phyloP scores from a whole-genome alignment of 1,140 invertebrate genomes.

The Zaprionus capensis region DNA sequence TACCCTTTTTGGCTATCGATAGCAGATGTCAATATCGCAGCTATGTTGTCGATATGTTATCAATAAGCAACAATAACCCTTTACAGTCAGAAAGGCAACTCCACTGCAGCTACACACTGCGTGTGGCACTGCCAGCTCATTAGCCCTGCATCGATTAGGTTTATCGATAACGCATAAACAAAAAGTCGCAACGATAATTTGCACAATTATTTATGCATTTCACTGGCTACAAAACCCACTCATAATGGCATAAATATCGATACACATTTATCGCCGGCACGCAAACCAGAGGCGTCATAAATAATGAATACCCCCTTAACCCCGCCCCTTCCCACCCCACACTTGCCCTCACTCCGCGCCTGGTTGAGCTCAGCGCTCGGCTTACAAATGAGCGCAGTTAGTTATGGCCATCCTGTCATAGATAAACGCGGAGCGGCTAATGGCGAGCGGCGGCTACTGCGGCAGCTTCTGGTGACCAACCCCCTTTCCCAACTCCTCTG shows the following conservation, averaged over 20 bases:
- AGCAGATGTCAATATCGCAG: neutral
- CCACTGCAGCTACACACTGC: neutral
- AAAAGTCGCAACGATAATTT: conserved; percentile 2
- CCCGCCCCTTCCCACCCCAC: neutral
- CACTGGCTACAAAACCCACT: conserved; percentile 20
- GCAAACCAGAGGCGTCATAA: conserved; percentile 33
- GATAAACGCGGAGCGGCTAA: conserved; percentile 48
- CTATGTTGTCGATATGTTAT: conserved; percentile 1
- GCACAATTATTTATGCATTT: conserved; percentile 1
- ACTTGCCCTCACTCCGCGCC: neutral
- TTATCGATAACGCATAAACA: conserved; percentile 17
- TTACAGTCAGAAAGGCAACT: neutral
- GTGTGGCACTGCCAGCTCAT: neutral
- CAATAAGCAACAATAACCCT: neutral
- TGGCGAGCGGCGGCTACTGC: conserved; percentile 28
- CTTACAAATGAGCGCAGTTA: conserved; percentile 50
- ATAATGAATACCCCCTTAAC: conserved; percentile 19
- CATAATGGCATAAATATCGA: conserved; percentile 41
- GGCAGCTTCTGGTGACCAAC: too few relatives aligned
- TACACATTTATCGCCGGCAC: conserved; percentile 43
- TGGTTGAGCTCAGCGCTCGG: neutral
- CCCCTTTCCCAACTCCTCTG: conserved; percentile 4
- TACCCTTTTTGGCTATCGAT: too few relatives aligned
- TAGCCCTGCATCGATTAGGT: neutral
- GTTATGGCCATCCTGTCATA: conserved; percentile 56